Evolutionary conservation across 2,888 invertebrate species (phyloP).

Genomic region (Linnaemya tessellans): DNA sequence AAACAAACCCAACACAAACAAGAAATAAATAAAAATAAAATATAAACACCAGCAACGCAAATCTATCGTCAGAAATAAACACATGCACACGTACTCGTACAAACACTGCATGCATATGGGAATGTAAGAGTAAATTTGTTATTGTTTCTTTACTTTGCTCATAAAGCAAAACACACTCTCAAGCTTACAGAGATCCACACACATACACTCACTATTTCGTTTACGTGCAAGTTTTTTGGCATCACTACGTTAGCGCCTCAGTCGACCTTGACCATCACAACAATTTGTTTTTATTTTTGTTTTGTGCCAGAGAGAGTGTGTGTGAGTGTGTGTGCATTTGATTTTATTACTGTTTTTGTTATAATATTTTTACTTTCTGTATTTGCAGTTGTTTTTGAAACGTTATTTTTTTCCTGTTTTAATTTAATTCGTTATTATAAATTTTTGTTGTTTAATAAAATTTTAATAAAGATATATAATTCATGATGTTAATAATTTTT

Average conservation of each 20-base stretch:
- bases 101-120: no score
- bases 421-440: conserved; percentile 29
- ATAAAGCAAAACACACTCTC: conserved; percentile 14
- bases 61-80: neutral
- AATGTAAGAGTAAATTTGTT: conserved; percentile 26
- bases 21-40: neutral
- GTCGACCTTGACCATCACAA: conserved; percentile 82
- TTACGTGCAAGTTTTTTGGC: conserved; percentile 33
- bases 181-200: conserved; percentile 6
- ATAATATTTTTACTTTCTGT: conserved; percentile 56
- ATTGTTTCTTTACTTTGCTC: conserved; percentile 37
- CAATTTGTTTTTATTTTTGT: conserved; percentile 77
- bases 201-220: neutral
- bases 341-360: neutral
- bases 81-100: neutral
- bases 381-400: conserved; percentile 39
- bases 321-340: neutral
- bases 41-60: neutral
- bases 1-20: neutral
- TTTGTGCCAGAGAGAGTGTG: conserved; percentile 3
- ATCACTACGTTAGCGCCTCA: conserved; percentile 74
- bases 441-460: conserved; percentile 48
- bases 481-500: conserved; percentile 47
- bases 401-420: conserved; percentile 14
- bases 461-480: conserved; percentile 16